These are phyloP conservation scores for Antheraea mylitta DNA, from an alignment of 1,140 invertebrate genomes.

Conservation along the genomic window DNA sequence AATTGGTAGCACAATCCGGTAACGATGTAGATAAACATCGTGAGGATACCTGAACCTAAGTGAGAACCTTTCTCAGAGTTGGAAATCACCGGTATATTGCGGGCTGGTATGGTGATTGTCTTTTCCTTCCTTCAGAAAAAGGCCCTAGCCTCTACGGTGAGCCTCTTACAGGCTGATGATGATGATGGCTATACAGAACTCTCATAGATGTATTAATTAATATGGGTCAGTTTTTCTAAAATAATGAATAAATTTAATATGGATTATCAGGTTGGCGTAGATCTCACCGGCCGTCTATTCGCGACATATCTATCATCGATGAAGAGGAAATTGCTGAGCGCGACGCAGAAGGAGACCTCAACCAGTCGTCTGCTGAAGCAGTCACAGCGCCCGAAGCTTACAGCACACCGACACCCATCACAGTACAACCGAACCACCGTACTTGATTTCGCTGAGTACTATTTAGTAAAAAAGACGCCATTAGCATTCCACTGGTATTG, in stretches of 20 bases:
- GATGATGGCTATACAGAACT: too few relatives aligned
- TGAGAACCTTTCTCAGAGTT: too few relatives aligned
- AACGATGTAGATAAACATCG: too few relatives aligned
- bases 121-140: too few relatives aligned
- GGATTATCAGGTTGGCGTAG: slow-evolving; percentile 82
- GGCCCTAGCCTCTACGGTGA: too few relatives aligned
- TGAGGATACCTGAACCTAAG: too few relatives aligned
- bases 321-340: slow-evolving; percentile 80
- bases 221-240: too few relatives aligned
- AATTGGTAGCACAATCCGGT: too few relatives aligned
- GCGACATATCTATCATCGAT: slow-evolving; percentile 91
- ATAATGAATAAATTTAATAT: background rate
- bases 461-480: background rate
- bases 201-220: too few relatives aligned
- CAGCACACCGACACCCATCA: slow-evolving; percentile 48
- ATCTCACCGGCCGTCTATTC: slow-evolving; percentile 87
- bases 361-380: slow-evolving; percentile 4
- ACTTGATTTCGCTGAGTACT: slow-evolving; percentile 10
- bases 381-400: slow-evolving; percentile 10
- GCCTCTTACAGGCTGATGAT: too few relatives aligned
- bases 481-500: background rate
- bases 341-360: slow-evolving; percentile 44
- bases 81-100: too few relatives aligned
- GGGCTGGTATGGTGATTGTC: too few relatives aligned
- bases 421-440: slow-evolving; percentile 59